phyloP scores from a whole-genome alignment of 2,797 vertebrate species.

The Triplophysa yarkandensis region DNA sequence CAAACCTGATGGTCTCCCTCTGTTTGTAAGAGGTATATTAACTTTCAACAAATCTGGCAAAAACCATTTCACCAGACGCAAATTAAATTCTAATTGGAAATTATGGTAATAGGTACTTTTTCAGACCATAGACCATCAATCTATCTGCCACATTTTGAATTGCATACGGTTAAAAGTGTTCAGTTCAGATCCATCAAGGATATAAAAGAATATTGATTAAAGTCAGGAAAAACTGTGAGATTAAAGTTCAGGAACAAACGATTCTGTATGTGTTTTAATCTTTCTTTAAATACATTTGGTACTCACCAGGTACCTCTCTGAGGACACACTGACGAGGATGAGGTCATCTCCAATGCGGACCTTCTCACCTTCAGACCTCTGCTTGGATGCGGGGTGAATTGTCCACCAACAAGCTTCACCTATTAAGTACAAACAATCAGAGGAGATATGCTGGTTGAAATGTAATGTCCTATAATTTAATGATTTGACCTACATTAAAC shows the following conservation, averaged over 20 bases:
- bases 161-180: not conserved
- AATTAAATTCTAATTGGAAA: conserved; percentile 11
- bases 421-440: conserved; percentile 57
- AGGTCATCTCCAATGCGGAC: conserved; percentile 98
- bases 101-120: not conserved
- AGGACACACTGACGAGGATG: conserved; percentile 96
- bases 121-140: conserved; percentile 1
- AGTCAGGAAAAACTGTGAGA: not conserved
- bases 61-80: conserved; percentile 19
- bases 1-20: conserved; percentile 22
- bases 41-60: conserved; percentile 4
- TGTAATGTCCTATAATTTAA: not conserved
- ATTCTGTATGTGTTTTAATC: not conserved
- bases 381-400: conserved; percentile 97
- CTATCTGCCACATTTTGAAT: not conserved
- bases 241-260: not conserved
- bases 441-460: not conserved
- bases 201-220: not conserved
- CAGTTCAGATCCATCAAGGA: not conserved
- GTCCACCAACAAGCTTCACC: conserved; percentile 99
- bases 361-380: conserved; percentile 98
- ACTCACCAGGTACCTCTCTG: conserved; percentile 96
- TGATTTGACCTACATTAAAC: no score
- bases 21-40: conserved; percentile 22
- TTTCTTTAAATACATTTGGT: not conserved